Evolutionary conservation across 2,888 invertebrate genomes (phyloP), one percentile per base, ranked within the genome.

Genomic region (Clivina fossor): DNA sequence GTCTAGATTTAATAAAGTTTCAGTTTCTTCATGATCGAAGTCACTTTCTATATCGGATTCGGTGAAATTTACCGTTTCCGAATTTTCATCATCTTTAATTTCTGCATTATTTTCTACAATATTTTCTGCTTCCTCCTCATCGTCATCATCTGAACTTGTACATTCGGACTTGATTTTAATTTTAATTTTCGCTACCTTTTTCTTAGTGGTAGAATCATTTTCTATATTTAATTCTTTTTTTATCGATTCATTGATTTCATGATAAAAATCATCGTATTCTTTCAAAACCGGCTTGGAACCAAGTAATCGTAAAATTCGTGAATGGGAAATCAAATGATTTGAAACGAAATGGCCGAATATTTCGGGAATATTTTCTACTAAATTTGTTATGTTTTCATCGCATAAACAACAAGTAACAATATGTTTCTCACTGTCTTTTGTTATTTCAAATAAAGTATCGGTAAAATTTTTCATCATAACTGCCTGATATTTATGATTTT

Each of bases 391-490:
- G 20, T 55, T 55, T 40, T 55, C 55, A 13, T 55, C 55, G 16
- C 55, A 55, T 38, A 55, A 38, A 40, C 55, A 55, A 47, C 55
- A 55, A 19, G 47, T 30, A 5, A 55, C 55, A n/a, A 55, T 55
- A 15, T 55, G 46, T 28, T 55, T 46, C 19, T 55, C 40, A 38
- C 47, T 20, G 15, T 47, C 26, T 9, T 55, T 40, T 3, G 47
- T 55, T 8, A 55, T 32, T 30, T 55, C 55, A 40, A 55, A 55
- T 38, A 55, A 40, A 1, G 55, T 47, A 15, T 55, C 55, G 4
- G 38, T 55, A 22, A 55, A 55, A 20, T 55, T 55, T 55, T 55
- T 55, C 55, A 55, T 55, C 1, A 55, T 40, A 3, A 22, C 16
- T 1, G 55, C 46, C 22, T 37, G 46, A 15, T 55, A 55, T 47